Conservation (phyloP, 2,797 vertebrate species). For the Micromesistius poutassou region DNA sequence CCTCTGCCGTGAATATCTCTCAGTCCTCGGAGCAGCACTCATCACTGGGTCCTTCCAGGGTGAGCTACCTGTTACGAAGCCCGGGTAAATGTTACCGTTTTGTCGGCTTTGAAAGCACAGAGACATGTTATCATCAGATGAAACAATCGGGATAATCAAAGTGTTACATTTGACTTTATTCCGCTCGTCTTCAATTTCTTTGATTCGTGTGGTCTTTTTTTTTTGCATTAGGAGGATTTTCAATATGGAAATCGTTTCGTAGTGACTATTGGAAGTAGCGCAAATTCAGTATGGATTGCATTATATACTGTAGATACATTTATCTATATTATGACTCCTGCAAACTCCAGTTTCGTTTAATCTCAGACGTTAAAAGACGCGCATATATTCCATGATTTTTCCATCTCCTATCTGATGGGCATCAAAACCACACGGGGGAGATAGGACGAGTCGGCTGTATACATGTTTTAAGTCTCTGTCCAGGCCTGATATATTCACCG, state of each 20-base stretch:
- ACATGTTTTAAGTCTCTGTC: conserved; percentile 27
- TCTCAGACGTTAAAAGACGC: neutral
- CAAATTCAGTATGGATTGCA: neutral
- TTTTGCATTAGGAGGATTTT: neutral
- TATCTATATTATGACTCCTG: neutral
- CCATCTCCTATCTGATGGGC: conserved; percentile 4
- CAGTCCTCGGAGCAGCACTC: neutral
- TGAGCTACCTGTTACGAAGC: neutral
- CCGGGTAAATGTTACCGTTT: too few relatives aligned
- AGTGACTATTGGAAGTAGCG: neutral
- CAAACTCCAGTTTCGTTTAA: conserved; percentile 9
- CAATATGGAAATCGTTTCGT: neutral
- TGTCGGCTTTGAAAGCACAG: too few relatives aligned
- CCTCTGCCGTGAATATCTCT: neutral
- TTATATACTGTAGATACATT: neutral
- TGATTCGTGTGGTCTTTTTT: neutral
- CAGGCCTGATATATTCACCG: conserved; percentile 33
- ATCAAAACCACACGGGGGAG: conserved; percentile 13
- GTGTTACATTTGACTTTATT: neutral
- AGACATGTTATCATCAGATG: too few relatives aligned
- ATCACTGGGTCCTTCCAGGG: neutral
- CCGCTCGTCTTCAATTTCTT: neutral
- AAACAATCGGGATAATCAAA: too few relatives aligned
- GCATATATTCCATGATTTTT: neutral
- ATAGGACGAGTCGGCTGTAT: conserved; percentile 2